Percentiles rank a stretch among this genome's conserved stretches.
phyloP scores from a whole-genome alignment of 2,797 vertebrate genomes.

The Benthosema pterotum region DNA sequence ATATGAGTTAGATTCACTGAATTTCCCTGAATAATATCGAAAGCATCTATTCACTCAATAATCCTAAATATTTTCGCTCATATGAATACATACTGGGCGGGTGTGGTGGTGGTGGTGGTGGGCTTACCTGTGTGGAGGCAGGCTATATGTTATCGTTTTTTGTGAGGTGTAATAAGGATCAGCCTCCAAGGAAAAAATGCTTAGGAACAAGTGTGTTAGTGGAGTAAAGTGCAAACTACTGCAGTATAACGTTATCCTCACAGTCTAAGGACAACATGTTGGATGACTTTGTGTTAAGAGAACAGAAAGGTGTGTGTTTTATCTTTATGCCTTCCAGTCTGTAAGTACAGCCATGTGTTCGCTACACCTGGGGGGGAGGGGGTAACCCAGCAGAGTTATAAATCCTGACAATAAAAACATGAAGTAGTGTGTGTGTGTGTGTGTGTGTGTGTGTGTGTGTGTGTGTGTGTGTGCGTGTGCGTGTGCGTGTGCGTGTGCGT shows the following conservation, averaged over 20 bases:
- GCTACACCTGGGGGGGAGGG: conserved; percentile 35
- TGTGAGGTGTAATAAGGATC: too few species aligned
- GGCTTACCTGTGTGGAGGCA: too few species aligned
- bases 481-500: background rate
- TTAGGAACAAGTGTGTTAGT: background rate
- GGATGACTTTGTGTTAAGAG: background rate
- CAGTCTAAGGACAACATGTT: background rate
- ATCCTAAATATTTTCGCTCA: background rate
- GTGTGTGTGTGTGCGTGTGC: background rate
- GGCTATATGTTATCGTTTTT: too few species aligned
- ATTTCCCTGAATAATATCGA: background rate
- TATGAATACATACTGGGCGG: background rate
- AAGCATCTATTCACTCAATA: background rate
- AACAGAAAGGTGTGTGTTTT: conserved; percentile 61
- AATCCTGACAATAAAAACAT: conserved; percentile 66
- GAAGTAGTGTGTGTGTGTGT: conserved; percentile 41
- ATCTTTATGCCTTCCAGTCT: conserved; percentile 8
- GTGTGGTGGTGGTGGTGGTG: too few species aligned
- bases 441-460: background rate
- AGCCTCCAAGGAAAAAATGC: too few species aligned
- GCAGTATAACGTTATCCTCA: background rate
- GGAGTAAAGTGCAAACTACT: background rate
- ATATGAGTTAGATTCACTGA: conserved; percentile 1
- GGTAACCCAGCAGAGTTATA: conserved; percentile 53
- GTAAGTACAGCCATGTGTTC: background rate